phyloP scores from a whole-genome alignment of 2,888 invertebrate species.

The Volucella inflata region DNA sequence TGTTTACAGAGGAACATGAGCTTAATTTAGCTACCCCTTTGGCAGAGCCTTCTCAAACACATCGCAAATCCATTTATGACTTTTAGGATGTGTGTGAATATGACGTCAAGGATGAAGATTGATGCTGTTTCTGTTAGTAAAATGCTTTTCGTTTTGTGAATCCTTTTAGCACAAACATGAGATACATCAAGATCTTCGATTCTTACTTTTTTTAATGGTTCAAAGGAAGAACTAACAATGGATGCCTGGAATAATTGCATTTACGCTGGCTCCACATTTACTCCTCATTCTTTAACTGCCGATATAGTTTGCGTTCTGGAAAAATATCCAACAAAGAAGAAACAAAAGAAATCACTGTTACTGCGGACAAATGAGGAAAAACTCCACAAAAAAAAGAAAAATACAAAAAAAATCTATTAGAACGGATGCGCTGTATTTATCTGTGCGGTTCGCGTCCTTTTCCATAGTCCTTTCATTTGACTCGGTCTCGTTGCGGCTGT shows the following conservation, averaged over 20 bases:
- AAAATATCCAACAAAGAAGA: constrained; percentile 30
- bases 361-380: constrained; percentile 53
- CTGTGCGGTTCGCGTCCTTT: constrained; percentile 58
- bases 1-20: constrained; percentile 72
- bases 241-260: constrained; percentile 52
- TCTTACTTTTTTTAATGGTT: background rate
- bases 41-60: constrained; percentile 10
- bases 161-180: constrained; percentile 47
- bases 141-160: constrained; percentile 65
- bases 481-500: constrained; percentile 14
- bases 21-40: constrained; percentile 70
- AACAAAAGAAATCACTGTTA: constrained; percentile 66
- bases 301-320: constrained; percentile 10
- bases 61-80: constrained; percentile 47
- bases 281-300: background rate
- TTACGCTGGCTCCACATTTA: constrained; percentile 8
- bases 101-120: constrained; percentile 49
- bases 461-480: constrained; percentile 40
- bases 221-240: constrained; percentile 47
- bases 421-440: constrained; percentile 71
- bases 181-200: constrained; percentile 1
- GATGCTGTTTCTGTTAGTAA: constrained; percentile 54
- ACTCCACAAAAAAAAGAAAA: constrained; percentile 45
- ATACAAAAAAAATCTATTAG: constrained; percentile 65
- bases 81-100: constrained; percentile 12